A percentile compares a stretch with the other conserved stretches of the same genome.
phyloP scores from a whole-genome alignment of 1,140 invertebrate genomes.

The Zaprionus taronus region DNA sequence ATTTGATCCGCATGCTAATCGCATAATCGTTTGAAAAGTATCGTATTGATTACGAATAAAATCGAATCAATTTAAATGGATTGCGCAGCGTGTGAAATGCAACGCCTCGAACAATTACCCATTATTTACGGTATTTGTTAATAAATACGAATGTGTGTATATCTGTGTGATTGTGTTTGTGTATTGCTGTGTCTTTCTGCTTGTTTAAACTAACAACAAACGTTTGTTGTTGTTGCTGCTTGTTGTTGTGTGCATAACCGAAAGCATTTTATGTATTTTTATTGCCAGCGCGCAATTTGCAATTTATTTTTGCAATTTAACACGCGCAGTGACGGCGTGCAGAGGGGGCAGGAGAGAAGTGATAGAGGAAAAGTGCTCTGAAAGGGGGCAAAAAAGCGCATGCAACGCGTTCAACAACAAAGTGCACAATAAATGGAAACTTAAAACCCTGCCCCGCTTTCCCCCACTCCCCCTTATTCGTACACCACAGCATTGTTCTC shows the following conservation, averaged over 20 bases:
- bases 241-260: constrained; percentile 54
- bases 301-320: constrained; percentile 83
- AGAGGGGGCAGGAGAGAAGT: constrained; percentile 19
- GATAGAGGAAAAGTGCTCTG: neutral
- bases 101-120: constrained; percentile 60
- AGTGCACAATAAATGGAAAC: constrained; percentile 81
- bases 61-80: constrained; percentile 20
- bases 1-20: constrained; percentile 1
- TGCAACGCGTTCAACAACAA: constrained; percentile 60
- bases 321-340: constrained; percentile 54
- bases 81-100: constrained; percentile 55
- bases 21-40: constrained; percentile 9
- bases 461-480: neutral
- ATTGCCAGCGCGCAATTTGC: constrained; percentile 72
- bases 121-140: constrained; percentile 44
- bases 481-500: constrained; percentile 31
- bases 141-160: neutral
- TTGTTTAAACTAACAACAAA: constrained; percentile 61
- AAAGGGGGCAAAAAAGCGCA: neutral
- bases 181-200: constrained; percentile 47
- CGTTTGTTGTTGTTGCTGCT: constrained; percentile 43
- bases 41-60: constrained; percentile 11
- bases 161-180: constrained; percentile 5
- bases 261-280: constrained; percentile 80
- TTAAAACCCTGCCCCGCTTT: constrained; percentile 50